Evolutionary conservation across 2,797 vertebrate genomes (phyloP).

Genomic region (Crax fasciolata): DNA sequence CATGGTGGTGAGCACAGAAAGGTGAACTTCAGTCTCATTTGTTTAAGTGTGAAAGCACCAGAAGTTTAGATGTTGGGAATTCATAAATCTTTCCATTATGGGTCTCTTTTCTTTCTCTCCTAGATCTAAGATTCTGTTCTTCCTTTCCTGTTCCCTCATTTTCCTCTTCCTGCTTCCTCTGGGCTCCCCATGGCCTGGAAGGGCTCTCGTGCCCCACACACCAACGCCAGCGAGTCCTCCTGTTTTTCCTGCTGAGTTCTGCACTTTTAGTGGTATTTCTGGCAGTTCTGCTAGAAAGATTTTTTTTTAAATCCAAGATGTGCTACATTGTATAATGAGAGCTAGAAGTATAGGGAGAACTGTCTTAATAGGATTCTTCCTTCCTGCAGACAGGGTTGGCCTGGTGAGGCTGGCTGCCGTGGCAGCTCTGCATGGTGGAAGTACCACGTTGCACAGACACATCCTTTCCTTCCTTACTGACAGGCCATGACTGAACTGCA

Average conservation of each 20-base stretch:
- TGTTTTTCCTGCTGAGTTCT: neutral
- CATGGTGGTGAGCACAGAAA: neutral
- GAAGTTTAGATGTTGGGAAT: neutral
- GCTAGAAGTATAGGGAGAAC: fast-evolving
- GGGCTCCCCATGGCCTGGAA: neutral
- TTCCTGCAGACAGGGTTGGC: neutral
- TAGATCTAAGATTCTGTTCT: neutral
- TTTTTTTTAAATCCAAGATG: neutral
- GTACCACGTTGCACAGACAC: neutral
- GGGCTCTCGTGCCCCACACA: neutral
- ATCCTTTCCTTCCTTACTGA: neutral
- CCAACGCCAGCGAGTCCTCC: neutral
- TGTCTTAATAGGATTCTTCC: neutral
- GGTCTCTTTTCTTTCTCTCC: neutral
- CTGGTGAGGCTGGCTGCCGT: neutral
- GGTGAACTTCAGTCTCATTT: constrained; percentile 22
- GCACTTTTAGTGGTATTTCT: neutral
- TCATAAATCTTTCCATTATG: neutral
- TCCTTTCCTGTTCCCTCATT: neutral
- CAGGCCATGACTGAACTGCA: constrained; percentile 50
- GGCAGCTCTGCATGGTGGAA: constrained; percentile 28
- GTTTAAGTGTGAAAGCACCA: neutral
- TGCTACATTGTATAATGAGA: neutral
- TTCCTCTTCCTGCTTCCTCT: neutral
- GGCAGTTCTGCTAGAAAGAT: neutral